phyloP scores from a whole-genome alignment of 2,888 invertebrate species.

The Uloborus plumipes region DNA sequence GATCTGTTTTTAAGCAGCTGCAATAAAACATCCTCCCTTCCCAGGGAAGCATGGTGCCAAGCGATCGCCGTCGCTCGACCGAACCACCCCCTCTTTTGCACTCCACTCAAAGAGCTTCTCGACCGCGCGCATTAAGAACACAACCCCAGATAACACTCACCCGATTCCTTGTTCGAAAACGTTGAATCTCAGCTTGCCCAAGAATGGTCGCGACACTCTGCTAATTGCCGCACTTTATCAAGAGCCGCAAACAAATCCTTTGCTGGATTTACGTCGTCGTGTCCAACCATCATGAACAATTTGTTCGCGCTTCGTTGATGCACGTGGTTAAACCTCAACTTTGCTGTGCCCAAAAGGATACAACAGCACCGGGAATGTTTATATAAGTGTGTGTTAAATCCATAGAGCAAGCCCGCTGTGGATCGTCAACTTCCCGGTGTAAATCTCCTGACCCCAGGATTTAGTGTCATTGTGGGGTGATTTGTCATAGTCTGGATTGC shows the following conservation, averaged over 20 bases:
- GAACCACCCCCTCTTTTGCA: constrained; percentile 13
- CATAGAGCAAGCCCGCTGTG: not conserved
- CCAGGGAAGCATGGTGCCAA: constrained; percentile 42
- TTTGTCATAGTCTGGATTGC: not conserved
- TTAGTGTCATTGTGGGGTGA: not conserved
- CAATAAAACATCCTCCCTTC: constrained; percentile 37
- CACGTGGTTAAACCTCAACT: too few relatives aligned
- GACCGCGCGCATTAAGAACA: constrained; percentile 7
- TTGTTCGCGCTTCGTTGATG: too few relatives aligned
- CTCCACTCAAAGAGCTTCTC: constrained; percentile 25
- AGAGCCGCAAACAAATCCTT: not conserved
- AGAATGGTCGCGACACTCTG: constrained; percentile 13
- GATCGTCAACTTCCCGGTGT: not conserved
- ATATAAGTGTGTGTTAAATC: too few relatives aligned
- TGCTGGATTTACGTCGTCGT: constrained; percentile 50
- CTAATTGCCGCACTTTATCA: constrained; percentile 59
- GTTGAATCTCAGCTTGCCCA: constrained; percentile 11
- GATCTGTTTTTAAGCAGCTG: not conserved
- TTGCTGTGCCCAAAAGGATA: too few relatives aligned
- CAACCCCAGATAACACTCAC: constrained; percentile 5
- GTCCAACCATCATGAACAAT: too few relatives aligned
- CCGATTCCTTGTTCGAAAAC: constrained; percentile 9
- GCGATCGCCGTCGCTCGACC: constrained; percentile 29
- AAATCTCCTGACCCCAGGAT: not conserved
- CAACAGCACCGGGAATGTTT: too few relatives aligned